Evolutionary conservation across 2,113 vertebrate genomes (phyloP), one percentile per base, ranked within the genome.

Genomic region (Gallinago undulata): DNA sequence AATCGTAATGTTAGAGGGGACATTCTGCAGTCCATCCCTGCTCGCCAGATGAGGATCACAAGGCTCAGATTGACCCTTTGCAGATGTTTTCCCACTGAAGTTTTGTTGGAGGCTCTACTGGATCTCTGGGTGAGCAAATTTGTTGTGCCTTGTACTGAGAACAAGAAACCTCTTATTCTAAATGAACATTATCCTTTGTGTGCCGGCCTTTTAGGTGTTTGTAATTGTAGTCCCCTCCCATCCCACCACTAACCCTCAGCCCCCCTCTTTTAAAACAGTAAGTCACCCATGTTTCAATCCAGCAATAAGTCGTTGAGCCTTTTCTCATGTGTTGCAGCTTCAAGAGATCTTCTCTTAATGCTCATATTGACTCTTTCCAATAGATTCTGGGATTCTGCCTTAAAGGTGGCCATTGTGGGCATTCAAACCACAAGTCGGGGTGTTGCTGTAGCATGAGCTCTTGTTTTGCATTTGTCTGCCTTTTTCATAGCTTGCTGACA

Each of bases 111-210:
- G 41, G 41, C 28, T 63, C 57, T 45, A 1, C 69, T 37, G 56
- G 66, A 55, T 57, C 62, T 31, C 19, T 55, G 19, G 50, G 48
- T 67, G 41, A 57, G 48, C 19, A 78, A 56, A 67, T 28, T 28
- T 2, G 0, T 15, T 12, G 37, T 1, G 2, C n/a, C 56, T 53
- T 27, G 13, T 63, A 13, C 25, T 24, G n/a, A 41, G 19, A 51
- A 47, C 51, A 59, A 53, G 67, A 50, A 69, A 16, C 6, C 23
- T 37, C 19, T 39, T 69, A 13, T 43, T 66, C 56, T 43, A 55
- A 60, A 66, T 14, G 3, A 30, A 33, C 7, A 1, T 59, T 57
- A 13, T 47, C n/a, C 16, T 60, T 92, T 70, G 48, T 60, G n/a
- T 60, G 31, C 57, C 25, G 25, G 10, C 41, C 48, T 70, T 39